Evolutionary conservation across 1,140 invertebrate genomes (phyloP).

Genomic region (Drosophila suzukii): DNA sequence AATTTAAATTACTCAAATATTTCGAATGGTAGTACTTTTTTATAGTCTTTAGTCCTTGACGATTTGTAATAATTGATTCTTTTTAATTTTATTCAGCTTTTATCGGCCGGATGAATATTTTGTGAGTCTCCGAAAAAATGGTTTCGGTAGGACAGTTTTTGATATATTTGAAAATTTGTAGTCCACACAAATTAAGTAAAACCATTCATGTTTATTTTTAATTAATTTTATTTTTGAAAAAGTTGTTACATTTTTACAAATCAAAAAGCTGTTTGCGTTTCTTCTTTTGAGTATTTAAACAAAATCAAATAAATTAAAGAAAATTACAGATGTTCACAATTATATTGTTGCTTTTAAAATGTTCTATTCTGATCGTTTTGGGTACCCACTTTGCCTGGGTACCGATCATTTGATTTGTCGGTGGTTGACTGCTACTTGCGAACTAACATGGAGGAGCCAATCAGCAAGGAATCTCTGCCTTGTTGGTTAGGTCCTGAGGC

Average conservation of each 20-base stretch:
- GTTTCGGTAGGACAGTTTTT: too few relatives aligned
- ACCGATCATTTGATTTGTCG: conserved; percentile 51
- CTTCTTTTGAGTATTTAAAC: conserved; percentile 19
- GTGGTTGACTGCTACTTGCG: conserved; percentile 31
- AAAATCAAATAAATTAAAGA: too few relatives aligned
- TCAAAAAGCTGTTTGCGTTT: conserved; percentile 29
- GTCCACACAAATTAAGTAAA: too few relatives aligned
- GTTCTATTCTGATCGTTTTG: conserved; percentile 22
- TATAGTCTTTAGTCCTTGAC: too few relatives aligned
- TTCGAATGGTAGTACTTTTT: too few relatives aligned
- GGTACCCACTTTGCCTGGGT: conserved; percentile 28
- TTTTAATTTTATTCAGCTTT: too few relatives aligned
- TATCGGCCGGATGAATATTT: too few relatives aligned
- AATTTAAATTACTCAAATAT: not conserved
- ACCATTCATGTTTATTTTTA: not conserved
- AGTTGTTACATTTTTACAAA: conserved; percentile 55
- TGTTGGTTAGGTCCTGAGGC: not conserved
- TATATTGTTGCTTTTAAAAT: conserved; percentile 42
- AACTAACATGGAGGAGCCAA: conserved; percentile 25
- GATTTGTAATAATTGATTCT: too few relatives aligned
- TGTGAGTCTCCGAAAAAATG: too few relatives aligned
- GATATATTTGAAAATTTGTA: too few relatives aligned
- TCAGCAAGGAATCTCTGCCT: conserved; percentile 50
- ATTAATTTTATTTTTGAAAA: conserved; percentile 71
- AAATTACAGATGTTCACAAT: conserved; percentile 17